Evolutionary conservation across 2,113 vertebrate species (phyloP), one percentile per base, ranked within the genome.

Genomic region (Bagarius yarrelli): DNA sequence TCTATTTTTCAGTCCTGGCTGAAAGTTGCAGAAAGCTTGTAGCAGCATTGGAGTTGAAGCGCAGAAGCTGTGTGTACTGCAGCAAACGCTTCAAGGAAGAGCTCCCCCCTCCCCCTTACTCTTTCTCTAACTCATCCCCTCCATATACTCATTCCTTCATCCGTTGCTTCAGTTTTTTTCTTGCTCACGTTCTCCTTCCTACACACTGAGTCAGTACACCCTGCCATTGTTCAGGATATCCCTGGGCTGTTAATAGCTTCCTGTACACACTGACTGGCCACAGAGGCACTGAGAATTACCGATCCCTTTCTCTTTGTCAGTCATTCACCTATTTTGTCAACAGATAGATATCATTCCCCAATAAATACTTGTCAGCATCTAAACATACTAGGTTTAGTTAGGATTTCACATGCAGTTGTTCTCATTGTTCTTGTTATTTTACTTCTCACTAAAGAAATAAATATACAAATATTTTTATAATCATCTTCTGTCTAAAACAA

Each of bases 201-300:
- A 91, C 86, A 84, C 82, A 81, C 57, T 86, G 87, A 88, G 85
- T 90, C 91, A 85, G 87, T 79, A 18, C 84, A 40, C 88, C 85
- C 86, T 78, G 83, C 90, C 88, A 90, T 90, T 91, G 91, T 93
- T 86, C 90, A 93, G 93, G 91, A 93, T 92, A 92, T 93, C 91
- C 93, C 90, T 90, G 91, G 89, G 91, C 93, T 92, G 89, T 93
- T 92, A 93, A 94, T 94, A 91, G 93, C 85, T 94, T 94, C 93
- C 93, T 94, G 92, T 88, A 88, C 91, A 92, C 90, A 90, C 88
- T 90, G 83, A 88, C 87, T 89, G 87, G 86, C 85, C 88, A 85
- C 87, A 84, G 85, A 83, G 89, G 78, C 79, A 78, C 57, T 36
- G 27, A 23, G 69, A 52, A 55, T 73, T 3, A 19, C 27, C 34